phyloP scores from a whole-genome alignment of 2,113 vertebrate genomes.

The Thalassarche chlororhynchos region DNA sequence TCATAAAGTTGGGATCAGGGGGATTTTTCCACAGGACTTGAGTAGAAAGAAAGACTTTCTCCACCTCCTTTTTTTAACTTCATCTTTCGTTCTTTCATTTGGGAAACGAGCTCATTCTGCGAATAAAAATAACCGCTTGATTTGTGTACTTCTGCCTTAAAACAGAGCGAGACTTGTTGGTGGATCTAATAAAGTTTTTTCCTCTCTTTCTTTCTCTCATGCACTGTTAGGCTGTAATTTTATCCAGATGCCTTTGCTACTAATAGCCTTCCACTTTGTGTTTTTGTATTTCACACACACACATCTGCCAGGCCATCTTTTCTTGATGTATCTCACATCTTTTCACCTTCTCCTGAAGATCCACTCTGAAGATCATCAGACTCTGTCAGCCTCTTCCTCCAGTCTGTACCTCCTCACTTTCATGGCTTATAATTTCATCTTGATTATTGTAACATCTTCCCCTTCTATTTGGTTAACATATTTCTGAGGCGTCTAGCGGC shows the following conservation, averaged over 20 bases:
- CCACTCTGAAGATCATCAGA: background rate
- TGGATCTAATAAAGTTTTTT: slow-evolving; percentile 33
- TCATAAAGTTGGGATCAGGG: slow-evolving; percentile 61
- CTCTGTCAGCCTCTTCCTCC: background rate
- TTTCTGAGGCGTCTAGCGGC: background rate
- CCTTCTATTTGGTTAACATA: background rate
- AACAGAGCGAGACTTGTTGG: slow-evolving; percentile 19
- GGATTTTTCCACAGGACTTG: slow-evolving; percentile 52
- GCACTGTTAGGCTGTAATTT: slow-evolving; percentile 19
- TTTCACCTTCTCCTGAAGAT: background rate
- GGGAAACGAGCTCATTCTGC: slow-evolving; percentile 6
- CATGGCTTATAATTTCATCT: background rate
- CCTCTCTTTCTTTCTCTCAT: background rate
- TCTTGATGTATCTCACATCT: background rate
- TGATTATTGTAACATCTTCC: background rate
- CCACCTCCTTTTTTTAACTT: background rate
- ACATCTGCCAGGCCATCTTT: background rate
- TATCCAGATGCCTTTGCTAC: slow-evolving; percentile 54
- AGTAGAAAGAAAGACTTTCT: slow-evolving; percentile 45
- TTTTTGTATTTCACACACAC: background rate
- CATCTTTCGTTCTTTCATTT: background rate
- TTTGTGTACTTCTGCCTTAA: background rate
- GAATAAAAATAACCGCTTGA: slow-evolving; percentile 50
- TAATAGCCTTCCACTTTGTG: background rate
- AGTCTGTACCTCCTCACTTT: background rate